phyloP scores from a whole-genome alignment of 2,113 vertebrate genomes.

The Ceyx margarethae region DNA sequence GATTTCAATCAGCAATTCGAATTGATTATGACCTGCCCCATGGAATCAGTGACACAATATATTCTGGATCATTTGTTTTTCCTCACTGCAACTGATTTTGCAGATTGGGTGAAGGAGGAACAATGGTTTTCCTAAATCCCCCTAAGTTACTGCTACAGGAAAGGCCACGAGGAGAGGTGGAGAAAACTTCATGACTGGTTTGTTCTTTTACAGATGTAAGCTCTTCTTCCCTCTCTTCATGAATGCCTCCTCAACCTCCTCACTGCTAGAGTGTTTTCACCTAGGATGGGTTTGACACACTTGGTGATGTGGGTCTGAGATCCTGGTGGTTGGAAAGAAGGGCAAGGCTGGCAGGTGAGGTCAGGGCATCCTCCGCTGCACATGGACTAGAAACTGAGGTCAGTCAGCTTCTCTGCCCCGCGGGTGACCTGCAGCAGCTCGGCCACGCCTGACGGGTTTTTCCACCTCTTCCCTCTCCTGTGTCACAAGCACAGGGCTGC shows the following conservation, averaged over 20 bases:
- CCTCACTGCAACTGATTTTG: neutral
- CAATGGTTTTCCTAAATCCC: neutral
- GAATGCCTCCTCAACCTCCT: neutral
- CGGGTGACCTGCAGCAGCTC: neutral
- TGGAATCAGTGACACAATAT: neutral
- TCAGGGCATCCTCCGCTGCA: no score
- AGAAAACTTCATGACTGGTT: neutral
- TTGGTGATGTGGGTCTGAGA: neutral
- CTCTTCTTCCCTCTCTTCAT: neutral
- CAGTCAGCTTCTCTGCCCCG: no score
- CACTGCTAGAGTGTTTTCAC: neutral
- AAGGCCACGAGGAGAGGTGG: neutral
- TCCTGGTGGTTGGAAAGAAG: neutral
- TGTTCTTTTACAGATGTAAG: neutral
- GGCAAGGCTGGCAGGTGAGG: neutral
- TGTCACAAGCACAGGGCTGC: neutral
- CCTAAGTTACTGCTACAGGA: neutral
- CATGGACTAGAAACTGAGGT: no score
- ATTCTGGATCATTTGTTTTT: neutral
- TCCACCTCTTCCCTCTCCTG: neutral
- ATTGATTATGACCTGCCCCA: neutral
- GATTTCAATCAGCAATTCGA: neutral
- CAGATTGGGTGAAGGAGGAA: neutral
- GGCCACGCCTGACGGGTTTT: neutral
- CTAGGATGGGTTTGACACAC: neutral